Conservation (phyloP, 92 coral and sea anemone genomes). For the Meandrina meandrites region DNA sequence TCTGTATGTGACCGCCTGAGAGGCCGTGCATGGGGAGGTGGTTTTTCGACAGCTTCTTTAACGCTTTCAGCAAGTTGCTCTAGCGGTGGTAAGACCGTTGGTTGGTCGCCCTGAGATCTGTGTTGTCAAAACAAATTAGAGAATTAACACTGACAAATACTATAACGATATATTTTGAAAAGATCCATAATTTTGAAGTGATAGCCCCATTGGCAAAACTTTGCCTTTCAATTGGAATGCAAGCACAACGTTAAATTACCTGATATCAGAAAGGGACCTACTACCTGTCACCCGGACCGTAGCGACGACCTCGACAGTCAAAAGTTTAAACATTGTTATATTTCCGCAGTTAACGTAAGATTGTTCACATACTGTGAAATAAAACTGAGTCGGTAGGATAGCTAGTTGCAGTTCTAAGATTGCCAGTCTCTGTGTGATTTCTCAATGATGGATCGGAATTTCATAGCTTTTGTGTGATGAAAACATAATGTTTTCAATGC, state of each 20-base stretch:
- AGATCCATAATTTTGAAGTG: background rate
- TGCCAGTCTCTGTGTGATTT: background rate
- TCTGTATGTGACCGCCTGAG: slow-evolving; percentile 64
- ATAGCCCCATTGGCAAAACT: background rate
- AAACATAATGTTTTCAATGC: background rate
- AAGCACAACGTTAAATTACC: background rate
- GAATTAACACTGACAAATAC: background rate
- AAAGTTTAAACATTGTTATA: background rate
- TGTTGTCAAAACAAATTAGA: background rate
- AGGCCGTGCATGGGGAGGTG: slow-evolving; percentile 13
- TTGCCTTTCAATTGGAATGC: background rate
- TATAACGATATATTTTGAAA: background rate
- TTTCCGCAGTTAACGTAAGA: background rate
- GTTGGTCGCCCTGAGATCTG: slow-evolving; percentile 40
- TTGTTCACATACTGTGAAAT: background rate
- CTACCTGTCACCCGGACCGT: background rate
- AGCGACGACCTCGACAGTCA: background rate
- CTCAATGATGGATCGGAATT: background rate
- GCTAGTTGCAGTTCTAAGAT: background rate
- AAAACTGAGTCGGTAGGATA: background rate
- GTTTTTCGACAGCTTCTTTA: slow-evolving; percentile 7
- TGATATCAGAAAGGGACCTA: background rate
- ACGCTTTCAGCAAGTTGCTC: slow-evolving; percentile 24
- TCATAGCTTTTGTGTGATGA: background rate
- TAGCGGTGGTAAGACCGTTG: background rate